Evolutionary conservation across 2,113 vertebrate species (phyloP), one percentile per base, ranked within the genome.

Genomic region (Phaetusa simplex): DNA sequence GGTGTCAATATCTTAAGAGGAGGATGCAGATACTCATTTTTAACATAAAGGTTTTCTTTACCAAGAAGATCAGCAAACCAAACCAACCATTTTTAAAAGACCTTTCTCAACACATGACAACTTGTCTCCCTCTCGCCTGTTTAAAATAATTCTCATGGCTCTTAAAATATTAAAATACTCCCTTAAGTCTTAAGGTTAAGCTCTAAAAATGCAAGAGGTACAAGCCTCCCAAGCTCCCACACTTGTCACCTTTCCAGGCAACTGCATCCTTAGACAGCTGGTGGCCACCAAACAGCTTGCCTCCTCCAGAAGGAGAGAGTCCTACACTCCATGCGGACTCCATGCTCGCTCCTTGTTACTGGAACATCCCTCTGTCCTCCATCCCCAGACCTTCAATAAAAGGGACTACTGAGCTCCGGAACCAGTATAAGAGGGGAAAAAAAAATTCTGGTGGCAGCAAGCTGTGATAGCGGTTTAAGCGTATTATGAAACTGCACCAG

Each of bases 311-410:
- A 69, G 19, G n/a, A 14, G 4, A n/a, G 13, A 32, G 49, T 24
- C 59, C 10, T 20, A 4, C 0, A 0, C 15, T 14, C 42, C 1
- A 1, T 10, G 55, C 15, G 7, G 29, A 12, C 26, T 34, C n/a
- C 23, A 55, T 22, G 32, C 15, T 5, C 11, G 2, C n/a, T 76
- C 20, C 50, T 80, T 7, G 5, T 11, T 22, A 8, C 45, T 3
- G 2, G 22, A 56, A 61, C n/a, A 79, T 34, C 49, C 29, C 40
- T 64, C 52, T 11, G 26, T 30, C 7, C 24, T 38, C n/a, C 21
- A 18, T 9, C 12, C 10, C 74, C 42, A 76, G 40, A 81, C 34
- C 74, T 64, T 50, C 67, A 76, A 5, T 5, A 36, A n/a, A 69
- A 81, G 7, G 32, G 49, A 40, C n/a, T 24, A 9, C 38, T 50